Percentiles rank a stretch among this genome's conserved stretches.
Evolutionary conservation across 2,888 invertebrate species (phyloP).

Genomic region (Liposcelis brunnea): DNA sequence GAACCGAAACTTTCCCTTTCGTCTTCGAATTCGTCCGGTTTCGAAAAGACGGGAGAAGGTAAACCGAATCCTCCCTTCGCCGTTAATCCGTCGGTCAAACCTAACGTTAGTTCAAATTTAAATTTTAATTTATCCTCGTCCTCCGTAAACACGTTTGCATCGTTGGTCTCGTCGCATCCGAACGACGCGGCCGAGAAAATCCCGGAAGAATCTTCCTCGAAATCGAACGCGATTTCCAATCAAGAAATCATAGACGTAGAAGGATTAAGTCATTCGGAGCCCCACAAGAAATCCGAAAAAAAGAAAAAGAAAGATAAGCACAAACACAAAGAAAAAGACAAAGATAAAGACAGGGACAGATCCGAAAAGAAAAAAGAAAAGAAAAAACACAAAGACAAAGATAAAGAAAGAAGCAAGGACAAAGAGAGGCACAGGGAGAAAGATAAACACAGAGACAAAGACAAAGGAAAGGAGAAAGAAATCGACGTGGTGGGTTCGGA

Average conservation of each 20-base stretch:
- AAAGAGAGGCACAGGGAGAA: slow-evolving; percentile 35
- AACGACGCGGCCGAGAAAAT: slow-evolving; percentile 15
- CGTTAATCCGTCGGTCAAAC: no score
- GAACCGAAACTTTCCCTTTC: no score
- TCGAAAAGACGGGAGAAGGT: no score
- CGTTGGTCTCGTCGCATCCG: slow-evolving; percentile 11
- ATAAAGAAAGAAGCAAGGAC: slow-evolving; percentile 32
- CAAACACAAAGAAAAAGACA: slow-evolving; percentile 39
- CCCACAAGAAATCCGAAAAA: slow-evolving; percentile 47
- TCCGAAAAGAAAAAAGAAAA: slow-evolving; percentile 29
- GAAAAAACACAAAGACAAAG: slow-evolving; percentile 51
- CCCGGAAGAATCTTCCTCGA: background rate
- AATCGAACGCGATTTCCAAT: slow-evolving; percentile 20
- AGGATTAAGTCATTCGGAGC: slow-evolving; percentile 63
- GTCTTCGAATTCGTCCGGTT: no score
- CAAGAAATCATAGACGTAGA: slow-evolving; percentile 45
- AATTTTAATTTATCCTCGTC: slow-evolving; percentile 10
- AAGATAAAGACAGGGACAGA: slow-evolving; percentile 46
- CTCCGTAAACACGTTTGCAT: slow-evolving; percentile 8
- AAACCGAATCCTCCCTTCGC: no score
- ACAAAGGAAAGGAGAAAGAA: slow-evolving; percentile 31
- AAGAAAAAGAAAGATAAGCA: slow-evolving; percentile 24
- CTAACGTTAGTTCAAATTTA: no score
- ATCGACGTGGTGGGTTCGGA: slow-evolving; percentile 17
- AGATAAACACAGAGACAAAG: slow-evolving; percentile 28